Evolutionary conservation across 1,140 invertebrate genomes (phyloP).

Genomic region (Lethrus apterus): DNA sequence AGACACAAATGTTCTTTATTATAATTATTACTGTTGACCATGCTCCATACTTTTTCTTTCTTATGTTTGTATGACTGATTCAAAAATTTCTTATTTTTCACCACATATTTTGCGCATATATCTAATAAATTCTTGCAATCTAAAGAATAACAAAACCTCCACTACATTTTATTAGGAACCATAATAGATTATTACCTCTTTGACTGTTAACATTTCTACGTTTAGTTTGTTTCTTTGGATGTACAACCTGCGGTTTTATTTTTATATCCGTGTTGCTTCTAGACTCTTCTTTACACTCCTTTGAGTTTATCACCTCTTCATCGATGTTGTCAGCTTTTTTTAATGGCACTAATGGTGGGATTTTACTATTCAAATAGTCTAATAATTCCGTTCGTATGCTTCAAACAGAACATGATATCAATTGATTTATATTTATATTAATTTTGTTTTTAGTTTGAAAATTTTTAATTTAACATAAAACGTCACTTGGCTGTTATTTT

Average conservation of each 20-base stretch:
- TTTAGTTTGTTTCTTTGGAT: too few species aligned
- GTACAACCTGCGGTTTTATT: too few species aligned
- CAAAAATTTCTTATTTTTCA: slow-evolving; percentile 23
- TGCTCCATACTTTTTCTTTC: slow-evolving; percentile 27
- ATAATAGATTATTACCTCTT: too few species aligned
- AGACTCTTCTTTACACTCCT: too few species aligned
- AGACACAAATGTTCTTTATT: slow-evolving; percentile 15
- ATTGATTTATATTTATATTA: too few species aligned
- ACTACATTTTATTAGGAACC: not conserved
- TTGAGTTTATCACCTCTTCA: too few species aligned
- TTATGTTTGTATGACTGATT: slow-evolving; percentile 23
- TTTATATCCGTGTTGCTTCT: too few species aligned
- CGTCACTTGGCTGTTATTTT: too few species aligned
- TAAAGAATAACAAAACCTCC: not conserved
- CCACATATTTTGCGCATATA: slow-evolving; percentile 26
- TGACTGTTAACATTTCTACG: too few species aligned
- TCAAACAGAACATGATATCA: not conserved
- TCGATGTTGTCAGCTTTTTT: too few species aligned
- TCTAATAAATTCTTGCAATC: slow-evolving; percentile 23
- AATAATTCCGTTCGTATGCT: slow-evolving; percentile 23
- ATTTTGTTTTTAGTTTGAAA: too few species aligned
- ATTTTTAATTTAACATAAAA: too few species aligned
- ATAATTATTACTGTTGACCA: slow-evolving; percentile 24
- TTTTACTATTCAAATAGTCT: slow-evolving; percentile 22
- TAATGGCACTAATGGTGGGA: slow-evolving; percentile 8